Percentiles rank a stretch among this genome's conserved stretches.
These are phyloP conservation scores for Antennarius maculatus DNA, from an alignment of 2,797 vertebrate species.

Conservation along the genomic window DNA sequence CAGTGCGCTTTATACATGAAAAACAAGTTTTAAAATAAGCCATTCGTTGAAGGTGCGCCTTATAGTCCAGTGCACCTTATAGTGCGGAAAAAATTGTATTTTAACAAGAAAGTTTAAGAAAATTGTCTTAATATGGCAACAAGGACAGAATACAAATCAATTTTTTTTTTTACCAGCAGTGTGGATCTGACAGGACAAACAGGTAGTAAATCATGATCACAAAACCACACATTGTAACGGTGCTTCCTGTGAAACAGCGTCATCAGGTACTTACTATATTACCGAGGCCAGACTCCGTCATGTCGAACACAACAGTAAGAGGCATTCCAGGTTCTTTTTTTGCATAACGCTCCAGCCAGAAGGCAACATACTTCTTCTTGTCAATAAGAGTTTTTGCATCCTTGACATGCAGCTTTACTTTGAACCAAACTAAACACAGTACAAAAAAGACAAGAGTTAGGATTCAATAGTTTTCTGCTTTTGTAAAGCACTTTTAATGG, in stretches of 20 bases:
- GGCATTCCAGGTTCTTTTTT: slow-evolving; percentile 94
- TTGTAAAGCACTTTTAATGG: background rate
- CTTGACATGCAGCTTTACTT: slow-evolving; percentile 90
- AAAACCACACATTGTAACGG: background rate
- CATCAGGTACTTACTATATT: slow-evolving; percentile 88
- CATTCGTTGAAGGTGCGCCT: too few species aligned
- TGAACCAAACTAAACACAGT: slow-evolving; percentile 90
- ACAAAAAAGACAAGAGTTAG: slow-evolving; percentile 1
- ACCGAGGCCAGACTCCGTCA: slow-evolving; percentile 92
- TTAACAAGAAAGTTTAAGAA: slow-evolving; percentile 11
- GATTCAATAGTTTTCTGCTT: background rate
- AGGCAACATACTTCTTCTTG: slow-evolving; percentile 95
- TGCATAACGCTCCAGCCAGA: slow-evolving; percentile 95
- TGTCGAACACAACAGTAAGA: slow-evolving; percentile 95
- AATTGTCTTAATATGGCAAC: background rate
- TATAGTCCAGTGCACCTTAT: too few species aligned
- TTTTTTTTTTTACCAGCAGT: background rate
- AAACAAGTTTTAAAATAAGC: too few species aligned
- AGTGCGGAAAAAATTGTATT: too few species aligned
- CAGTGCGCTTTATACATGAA: too few species aligned
- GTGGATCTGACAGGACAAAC: background rate
- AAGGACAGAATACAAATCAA: background rate
- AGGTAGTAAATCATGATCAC: background rate
- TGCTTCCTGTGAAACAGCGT: background rate
- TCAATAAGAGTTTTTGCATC: slow-evolving; percentile 89